phyloP scores from a whole-genome alignment of 2,888 invertebrate genomes.

The Coenonympha arcania region DNA sequence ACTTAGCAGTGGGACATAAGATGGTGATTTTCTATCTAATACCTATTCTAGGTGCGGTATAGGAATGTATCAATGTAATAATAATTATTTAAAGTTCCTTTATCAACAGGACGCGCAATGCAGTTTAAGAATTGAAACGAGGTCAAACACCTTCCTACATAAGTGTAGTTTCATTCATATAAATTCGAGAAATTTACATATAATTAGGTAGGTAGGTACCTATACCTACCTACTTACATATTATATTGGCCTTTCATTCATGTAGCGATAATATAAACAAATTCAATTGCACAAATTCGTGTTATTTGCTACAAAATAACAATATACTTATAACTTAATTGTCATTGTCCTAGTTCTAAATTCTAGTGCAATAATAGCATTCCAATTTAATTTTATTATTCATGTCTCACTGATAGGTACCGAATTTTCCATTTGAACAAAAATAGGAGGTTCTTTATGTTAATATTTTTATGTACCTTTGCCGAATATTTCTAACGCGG shows the following conservation, averaged over 20 bases:
- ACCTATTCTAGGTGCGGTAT: neutral
- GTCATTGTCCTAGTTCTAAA: no score
- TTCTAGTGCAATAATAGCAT: no score
- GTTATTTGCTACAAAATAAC: neutral
- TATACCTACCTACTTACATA: no score
- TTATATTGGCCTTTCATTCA: conserved; percentile 8
- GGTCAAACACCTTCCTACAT: conserved; percentile 5
- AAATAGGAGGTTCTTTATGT: no score
- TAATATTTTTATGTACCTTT: no score
- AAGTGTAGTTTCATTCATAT: conserved; percentile 16
- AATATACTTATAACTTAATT: no score
- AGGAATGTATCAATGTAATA: neutral
- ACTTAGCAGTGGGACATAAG: no score
- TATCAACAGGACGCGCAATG: conserved; percentile 9
- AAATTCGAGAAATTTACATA: conserved; percentile 3
- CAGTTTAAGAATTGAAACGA: conserved; percentile 10
- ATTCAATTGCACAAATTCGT: neutral
- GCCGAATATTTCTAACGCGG: no score
- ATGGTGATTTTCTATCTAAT: neutral
- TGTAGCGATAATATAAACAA: neutral
- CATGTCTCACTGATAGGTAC: no score
- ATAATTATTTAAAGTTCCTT: conserved; percentile 3
- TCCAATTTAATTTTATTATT: no score
- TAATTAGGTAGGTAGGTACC: no score
- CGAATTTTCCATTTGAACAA: no score